Conservation (phyloP, 2,113 vertebrate genomes). For the Pachycephala philippinensis region DNA sequence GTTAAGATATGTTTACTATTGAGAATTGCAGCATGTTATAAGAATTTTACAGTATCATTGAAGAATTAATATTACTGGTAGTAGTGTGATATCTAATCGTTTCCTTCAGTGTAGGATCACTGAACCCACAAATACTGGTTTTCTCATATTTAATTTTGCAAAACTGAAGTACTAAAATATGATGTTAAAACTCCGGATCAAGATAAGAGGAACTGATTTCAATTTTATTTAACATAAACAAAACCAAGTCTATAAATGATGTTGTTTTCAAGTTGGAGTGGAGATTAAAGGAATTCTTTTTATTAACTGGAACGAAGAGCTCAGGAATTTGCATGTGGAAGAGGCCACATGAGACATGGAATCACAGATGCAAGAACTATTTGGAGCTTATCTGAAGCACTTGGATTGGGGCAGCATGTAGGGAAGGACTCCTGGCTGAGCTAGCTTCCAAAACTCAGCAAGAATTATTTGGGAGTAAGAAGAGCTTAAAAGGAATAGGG, state of each 20-base stretch:
- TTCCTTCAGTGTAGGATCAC: neutral
- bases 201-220: neutral
- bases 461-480: neutral
- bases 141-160: neutral
- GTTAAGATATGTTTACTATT: neutral
- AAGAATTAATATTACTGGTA: neutral
- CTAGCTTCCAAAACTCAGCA: neutral
- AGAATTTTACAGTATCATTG: neutral
- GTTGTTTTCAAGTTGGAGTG: neutral
- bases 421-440: neutral
- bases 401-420: neutral
- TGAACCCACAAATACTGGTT: neutral
- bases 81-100: neutral
- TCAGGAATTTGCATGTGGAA: conserved; percentile 3
- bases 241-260: neutral
- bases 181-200: neutral
- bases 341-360: neutral
- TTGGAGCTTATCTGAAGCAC: conserved; percentile 28
- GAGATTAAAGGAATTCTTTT: conserved; percentile 23
- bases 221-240: conserved; percentile 8
- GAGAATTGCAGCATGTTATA: neutral
- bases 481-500: neutral
- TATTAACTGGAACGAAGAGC: conserved; percentile 6
- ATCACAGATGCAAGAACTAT: conserved; percentile 16
- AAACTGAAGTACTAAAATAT: neutral